Evolutionary conservation across 2,797 vertebrate species (phyloP).

Genomic region (Etheostoma nigrum): DNA sequence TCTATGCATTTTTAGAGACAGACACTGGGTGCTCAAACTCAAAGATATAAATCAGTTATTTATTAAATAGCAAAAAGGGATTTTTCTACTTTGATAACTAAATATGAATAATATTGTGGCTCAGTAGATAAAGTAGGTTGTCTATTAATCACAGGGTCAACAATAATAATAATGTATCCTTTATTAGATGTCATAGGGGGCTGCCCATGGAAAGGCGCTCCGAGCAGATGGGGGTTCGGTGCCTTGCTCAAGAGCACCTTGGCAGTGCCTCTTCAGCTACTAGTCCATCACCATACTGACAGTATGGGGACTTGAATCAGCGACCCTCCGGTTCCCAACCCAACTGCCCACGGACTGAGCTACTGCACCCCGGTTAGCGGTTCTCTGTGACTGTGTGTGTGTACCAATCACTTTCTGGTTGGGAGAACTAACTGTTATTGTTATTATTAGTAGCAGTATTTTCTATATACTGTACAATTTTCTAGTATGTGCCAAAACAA

Average conservation of each 20-base stretch:
- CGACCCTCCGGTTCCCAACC: no score
- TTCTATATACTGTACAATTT: background rate
- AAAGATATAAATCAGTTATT: background rate
- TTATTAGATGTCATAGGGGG: no score
- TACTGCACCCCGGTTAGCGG: no score
- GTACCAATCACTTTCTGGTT: background rate
- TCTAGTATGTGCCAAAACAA: background rate
- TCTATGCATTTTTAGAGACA: background rate
- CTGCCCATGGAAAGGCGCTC: no score
- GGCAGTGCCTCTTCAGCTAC: no score
- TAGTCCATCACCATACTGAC: no score
- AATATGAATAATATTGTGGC: background rate
- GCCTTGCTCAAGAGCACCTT: no score
- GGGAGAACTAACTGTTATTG: background rate
- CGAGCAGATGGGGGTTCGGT: no score
- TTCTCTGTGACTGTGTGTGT: no score
- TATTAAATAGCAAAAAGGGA: background rate
- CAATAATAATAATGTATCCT: no score
- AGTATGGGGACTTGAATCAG: no score
- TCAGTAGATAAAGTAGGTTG: background rate
- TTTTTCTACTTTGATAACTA: background rate
- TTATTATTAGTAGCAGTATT: background rate
- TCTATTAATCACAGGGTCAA: background rate
- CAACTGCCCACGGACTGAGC: no score
- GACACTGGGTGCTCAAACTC: background rate